Conservation (phyloP, 2,113 vertebrate genomes). For the Setophaga coronata region DNA sequence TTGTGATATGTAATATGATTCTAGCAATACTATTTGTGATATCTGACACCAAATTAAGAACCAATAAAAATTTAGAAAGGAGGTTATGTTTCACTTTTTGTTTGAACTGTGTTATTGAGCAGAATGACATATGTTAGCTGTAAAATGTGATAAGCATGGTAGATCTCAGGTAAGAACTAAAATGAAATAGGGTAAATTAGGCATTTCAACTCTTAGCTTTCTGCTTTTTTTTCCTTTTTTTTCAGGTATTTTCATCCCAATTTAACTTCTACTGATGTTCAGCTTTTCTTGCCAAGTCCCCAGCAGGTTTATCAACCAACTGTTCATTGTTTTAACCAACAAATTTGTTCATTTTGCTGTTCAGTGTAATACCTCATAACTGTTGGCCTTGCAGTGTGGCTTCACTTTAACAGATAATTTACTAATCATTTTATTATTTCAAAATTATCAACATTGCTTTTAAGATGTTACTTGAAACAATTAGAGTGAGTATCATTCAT, state of each 20-base stretch:
- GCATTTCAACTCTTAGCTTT: not conserved
- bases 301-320: not conserved
- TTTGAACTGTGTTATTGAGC: not conserved
- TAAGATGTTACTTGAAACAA: constrained; percentile 22
- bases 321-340: not conserved
- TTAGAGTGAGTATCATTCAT: not conserved
- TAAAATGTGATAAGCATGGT: not conserved
- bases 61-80: not conserved
- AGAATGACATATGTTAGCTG: not conserved
- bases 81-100: not conserved
- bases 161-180: not conserved
- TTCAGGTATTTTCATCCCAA: not conserved
- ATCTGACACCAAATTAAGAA: not conserved
- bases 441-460: not conserved
- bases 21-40: not conserved
- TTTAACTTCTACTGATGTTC: not conserved
- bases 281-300: not conserved
- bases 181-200: not conserved
- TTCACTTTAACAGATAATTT: not conserved
- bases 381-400: not conserved
- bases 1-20: not conserved
- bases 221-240: not conserved
- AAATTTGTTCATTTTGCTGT: not conserved
- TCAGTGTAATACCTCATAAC: not conserved
- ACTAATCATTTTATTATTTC: not conserved